Conservation (phyloP, 2,888 invertebrate genomes). For the Thereva unica region DNA sequence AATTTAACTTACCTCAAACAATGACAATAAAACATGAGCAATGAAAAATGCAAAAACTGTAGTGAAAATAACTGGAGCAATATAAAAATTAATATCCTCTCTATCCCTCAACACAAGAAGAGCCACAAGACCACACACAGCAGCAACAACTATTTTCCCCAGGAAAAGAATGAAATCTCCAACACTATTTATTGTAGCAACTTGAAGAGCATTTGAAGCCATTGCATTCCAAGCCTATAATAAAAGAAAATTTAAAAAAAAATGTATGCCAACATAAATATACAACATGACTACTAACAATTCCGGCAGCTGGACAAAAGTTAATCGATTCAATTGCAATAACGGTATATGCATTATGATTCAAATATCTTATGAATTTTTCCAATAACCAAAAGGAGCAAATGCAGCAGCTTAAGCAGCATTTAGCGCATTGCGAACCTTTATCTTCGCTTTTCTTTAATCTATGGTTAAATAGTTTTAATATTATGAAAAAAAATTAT, state of each 20-base stretch:
- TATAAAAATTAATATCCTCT: conserved; percentile 77
- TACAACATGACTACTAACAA: conserved; percentile 63
- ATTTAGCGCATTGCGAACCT: conserved; percentile 74
- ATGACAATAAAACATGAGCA: conserved; percentile 88
- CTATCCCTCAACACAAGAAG: conserved; percentile 75
- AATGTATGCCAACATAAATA: neutral
- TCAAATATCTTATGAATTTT: conserved; percentile 87
- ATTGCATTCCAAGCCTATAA: conserved; percentile 83
- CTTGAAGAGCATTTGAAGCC: conserved; percentile 80
- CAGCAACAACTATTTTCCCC: conserved; percentile 78
- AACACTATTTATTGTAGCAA: conserved; percentile 89
- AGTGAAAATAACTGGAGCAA: conserved; percentile 82
- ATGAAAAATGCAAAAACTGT: conserved; percentile 89
- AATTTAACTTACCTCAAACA: conserved; percentile 76
- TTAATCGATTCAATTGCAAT: conserved; percentile 89
- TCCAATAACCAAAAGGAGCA: conserved; percentile 92
- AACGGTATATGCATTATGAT: conserved; percentile 94
- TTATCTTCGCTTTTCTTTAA: conserved; percentile 70
- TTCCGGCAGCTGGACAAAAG: conserved; percentile 88
- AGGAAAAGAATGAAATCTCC: conserved; percentile 92
- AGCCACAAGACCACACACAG: conserved; percentile 78
- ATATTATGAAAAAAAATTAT: conserved; percentile 2
- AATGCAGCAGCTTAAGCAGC: conserved; percentile 78
- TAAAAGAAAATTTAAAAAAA: conserved; percentile 20
- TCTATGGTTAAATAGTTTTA: conserved; percentile 57